These are phyloP conservation scores for Phrynocephalus guinanensis DNA, from an alignment of 2,797 vertebrate genomes.

Conservation along the genomic window DNA sequence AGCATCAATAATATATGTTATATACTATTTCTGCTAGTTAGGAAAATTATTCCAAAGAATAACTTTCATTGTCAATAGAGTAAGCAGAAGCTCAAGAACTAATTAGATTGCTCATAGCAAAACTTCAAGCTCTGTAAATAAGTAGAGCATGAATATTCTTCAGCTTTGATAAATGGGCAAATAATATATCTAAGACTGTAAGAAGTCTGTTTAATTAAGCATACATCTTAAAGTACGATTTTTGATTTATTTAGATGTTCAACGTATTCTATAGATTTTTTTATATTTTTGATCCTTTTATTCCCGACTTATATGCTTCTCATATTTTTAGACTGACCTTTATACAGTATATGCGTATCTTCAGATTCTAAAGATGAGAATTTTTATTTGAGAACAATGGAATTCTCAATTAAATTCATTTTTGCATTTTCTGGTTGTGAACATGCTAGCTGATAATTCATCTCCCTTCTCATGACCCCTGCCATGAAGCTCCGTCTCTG, in stretches of 20 bases:
- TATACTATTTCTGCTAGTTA: slow-evolving; percentile 46
- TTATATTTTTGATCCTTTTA: not conserved
- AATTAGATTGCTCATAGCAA: slow-evolving; percentile 50
- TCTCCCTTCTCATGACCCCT: no score
- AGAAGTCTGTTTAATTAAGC: slow-evolving; percentile 38
- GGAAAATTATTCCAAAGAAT: slow-evolving; percentile 51
- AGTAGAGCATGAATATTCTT: slow-evolving; percentile 50
- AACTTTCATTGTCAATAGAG: slow-evolving; percentile 61
- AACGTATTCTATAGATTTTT: not conserved
- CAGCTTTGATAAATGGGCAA: slow-evolving; percentile 22
- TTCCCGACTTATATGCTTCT: not conserved
- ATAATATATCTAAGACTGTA: slow-evolving; percentile 1
- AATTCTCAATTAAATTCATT: no score
- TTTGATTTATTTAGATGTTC: slow-evolving; percentile 41
- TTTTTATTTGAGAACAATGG: no score
- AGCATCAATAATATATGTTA: not conserved
- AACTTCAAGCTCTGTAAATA: slow-evolving; percentile 29
- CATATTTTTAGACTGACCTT: not conserved
- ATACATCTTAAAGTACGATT: slow-evolving; percentile 17
- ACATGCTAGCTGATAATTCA: no score
- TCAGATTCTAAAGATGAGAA: no score
- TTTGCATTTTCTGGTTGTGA: no score
- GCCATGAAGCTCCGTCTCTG: no score
- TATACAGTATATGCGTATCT: not conserved
- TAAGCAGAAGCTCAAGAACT: slow-evolving; percentile 59